Evolutionary conservation across 2,797 vertebrate species (phyloP).

Genomic region (Tokudaia tokunoshimensis): DNA sequence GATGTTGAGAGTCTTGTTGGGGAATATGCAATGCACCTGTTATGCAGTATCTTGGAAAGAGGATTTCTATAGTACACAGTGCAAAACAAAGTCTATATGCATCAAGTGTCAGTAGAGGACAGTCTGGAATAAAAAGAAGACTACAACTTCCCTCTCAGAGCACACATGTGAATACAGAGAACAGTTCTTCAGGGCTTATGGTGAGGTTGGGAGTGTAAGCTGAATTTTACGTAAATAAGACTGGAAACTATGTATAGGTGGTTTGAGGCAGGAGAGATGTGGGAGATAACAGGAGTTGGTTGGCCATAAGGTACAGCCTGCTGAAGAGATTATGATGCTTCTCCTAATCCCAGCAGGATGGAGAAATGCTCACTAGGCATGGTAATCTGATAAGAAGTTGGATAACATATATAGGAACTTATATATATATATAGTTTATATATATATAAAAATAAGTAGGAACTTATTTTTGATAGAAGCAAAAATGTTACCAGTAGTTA

Average conservation of each 20-base stretch:
- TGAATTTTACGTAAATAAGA: background rate
- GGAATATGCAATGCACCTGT: background rate
- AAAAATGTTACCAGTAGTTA: slow-evolving; percentile 34
- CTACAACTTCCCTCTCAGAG: background rate
- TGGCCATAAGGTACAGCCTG: background rate
- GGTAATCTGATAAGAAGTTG: background rate
- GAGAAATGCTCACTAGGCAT: background rate
- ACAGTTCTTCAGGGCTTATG: background rate
- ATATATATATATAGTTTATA: too few species aligned
- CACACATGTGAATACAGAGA: background rate
- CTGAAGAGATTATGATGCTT: background rate
- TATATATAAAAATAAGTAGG: too few species aligned
- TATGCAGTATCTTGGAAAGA: background rate
- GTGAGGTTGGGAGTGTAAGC: background rate
- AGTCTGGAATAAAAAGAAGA: background rate
- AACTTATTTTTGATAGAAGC: slow-evolving; percentile 49
- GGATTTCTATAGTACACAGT: background rate
- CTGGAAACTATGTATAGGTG: background rate
- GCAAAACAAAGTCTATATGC: background rate
- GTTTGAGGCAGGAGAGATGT: background rate
- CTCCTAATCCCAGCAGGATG: background rate
- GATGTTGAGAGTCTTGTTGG: background rate
- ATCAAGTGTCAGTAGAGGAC: background rate
- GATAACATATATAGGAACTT: background rate
- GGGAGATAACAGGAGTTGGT: background rate